Evolutionary conservation across 2,888 invertebrate genomes (phyloP), one percentile per base, ranked within the genome.

Genomic region (Anaspis maculata): DNA sequence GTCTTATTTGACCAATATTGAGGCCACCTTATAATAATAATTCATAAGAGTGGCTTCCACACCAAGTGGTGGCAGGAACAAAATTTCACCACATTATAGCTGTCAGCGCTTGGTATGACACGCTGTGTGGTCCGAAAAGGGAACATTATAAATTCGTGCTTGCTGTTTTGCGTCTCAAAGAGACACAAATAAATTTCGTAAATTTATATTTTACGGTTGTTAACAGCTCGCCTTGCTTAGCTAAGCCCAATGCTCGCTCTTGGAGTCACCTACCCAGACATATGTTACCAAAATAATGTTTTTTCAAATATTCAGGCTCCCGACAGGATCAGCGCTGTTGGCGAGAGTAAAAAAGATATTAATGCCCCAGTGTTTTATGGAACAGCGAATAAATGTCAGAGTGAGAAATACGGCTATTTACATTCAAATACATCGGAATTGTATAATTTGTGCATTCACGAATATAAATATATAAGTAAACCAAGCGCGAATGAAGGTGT

Each of bases 51-150:
- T n/a, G n/a, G n/a, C n/a, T 14, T 27, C n/a, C 15, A 14, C 11
- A 3, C 5, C 3, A 15, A 14, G 12, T 14, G n/a, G n/a, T 27
- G 11, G 31, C 27, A 22, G 36, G 4, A 36, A 28, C 32, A 22
- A 37, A 37, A 37, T 29, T 19, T 29, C 26, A 16, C 16, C 28
- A 29, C 31, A 32, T 32, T 32, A 37, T 15, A 21, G 25, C 32
- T 30, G 33, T 29, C 32, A 37, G 21, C 33, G 30, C 19, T 14
- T 15, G 15, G 10, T 15, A 19, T 19, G 6, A 19, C 9, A 25
- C 27, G 38, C 44, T n/a, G 50, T 48, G 50, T 48, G 50, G 50
- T 50, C 50, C 41, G 34, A 36, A 25, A 32, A 41, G 27, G 37
- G 41, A 39, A 41, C 41, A 40, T 32, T 41, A 36, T 39, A 35